Evolutionary conservation across 2,113 vertebrate genomes (phyloP), one percentile per base, ranked within the genome.

Genomic region (Plecotus auritus): DNA sequence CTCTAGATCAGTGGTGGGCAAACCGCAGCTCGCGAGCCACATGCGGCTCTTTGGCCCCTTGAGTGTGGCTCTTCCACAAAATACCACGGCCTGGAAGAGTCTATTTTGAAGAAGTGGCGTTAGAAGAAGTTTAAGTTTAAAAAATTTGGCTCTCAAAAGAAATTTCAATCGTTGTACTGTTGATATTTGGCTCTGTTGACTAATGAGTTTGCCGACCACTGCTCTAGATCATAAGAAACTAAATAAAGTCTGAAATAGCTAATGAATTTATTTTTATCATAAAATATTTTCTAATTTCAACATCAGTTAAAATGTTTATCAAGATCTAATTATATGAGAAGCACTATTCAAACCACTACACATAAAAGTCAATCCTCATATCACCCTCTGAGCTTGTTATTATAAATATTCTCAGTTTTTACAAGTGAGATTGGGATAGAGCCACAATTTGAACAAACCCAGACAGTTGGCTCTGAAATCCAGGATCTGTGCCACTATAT

Each of bases 251-350:
- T 82, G 28, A 67, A 81, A 61, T 81, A 95, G 45, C 14, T 82
- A 11, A 91, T 13, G 51, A 66, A 40, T 89, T 91, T 91, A 76
- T 72, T 88, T 95, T 88, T 77, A 42, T 89, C 35, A 66, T 91
- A 64, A 67, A 93, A 12, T 96, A 54, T 89, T 91, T 86, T 88
- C 67, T 69, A 56, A 81, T 82, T 91, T 94, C n/a, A 91, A 40
- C 54, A 82, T 12, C 4, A 56, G n/a, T 77, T 95, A 66, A 20
- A 49, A 23, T 74, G 74, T 86, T 73, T 87, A 73, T 84, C 76
- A 30, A 93, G 22, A 11, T 35, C 73, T 82, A 66, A 67, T 37
- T 87, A 28, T 35, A 13, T 92, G 16, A 83, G 56, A 80, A 59
- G 40, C 35, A 37, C 66, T 85, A 1, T 83, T 81, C 40, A 85